These are phyloP conservation scores for Tor tambroides DNA, from an alignment of 2,113 vertebrate species.

Conservation along the genomic window DNA sequence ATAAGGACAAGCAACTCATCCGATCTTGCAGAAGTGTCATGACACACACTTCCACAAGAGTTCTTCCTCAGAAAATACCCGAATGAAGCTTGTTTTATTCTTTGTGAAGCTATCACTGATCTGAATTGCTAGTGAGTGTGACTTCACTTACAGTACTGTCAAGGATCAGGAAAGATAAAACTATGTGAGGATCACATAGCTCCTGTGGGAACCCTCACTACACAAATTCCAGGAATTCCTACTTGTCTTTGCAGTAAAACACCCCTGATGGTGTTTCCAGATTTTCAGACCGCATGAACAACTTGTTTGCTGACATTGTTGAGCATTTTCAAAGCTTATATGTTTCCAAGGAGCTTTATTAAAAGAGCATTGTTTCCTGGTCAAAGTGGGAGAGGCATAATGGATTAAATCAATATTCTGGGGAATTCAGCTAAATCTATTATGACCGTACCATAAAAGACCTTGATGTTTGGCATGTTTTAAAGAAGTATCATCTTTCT, in stretches of 20 bases:
- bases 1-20: slow-evolving; percentile 49
- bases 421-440: slow-evolving; percentile 10
- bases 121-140: not conserved
- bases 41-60: slow-evolving; percentile 44
- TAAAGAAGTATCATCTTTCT: not conserved
- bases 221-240: slow-evolving; percentile 16
- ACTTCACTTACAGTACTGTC: slow-evolving; percentile 18
- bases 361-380: slow-evolving; percentile 2
- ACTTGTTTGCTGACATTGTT: not conserved
- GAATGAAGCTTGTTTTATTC: not conserved
- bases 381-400: not conserved
- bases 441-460: not conserved
- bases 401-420: not conserved
- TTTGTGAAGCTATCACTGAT: not conserved
- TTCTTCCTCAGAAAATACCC: not conserved
- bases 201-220: slow-evolving; percentile 32
- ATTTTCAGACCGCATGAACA: slow-evolving; percentile 14
- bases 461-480: not conserved
- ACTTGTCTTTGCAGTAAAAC: not conserved
- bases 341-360: not conserved
- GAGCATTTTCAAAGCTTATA: not conserved
- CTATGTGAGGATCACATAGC: not conserved
- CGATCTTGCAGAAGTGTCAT: slow-evolving; percentile 67
- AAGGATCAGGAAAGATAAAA: slow-evolving; percentile 20
- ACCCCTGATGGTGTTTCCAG: not conserved